phyloP scores from a whole-genome alignment of 2,888 invertebrate genomes.

The Acleris laterana region DNA sequence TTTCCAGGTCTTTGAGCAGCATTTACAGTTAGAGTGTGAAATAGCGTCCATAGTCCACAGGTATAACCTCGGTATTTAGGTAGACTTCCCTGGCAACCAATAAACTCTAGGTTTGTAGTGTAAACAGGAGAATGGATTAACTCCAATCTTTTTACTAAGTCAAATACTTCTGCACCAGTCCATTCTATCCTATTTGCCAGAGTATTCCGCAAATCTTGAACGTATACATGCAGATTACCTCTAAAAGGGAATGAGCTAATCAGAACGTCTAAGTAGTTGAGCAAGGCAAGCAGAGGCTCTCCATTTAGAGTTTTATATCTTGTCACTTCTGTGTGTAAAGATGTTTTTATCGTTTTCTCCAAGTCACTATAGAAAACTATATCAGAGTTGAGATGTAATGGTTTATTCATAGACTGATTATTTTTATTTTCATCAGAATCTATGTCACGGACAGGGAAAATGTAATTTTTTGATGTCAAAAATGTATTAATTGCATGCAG shows the following conservation, averaged over 20 bases:
- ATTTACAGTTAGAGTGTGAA: slow-evolving; percentile 95
- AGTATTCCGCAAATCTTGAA: slow-evolving; percentile 86
- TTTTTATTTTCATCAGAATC: slow-evolving; percentile 51
- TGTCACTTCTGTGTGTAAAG: slow-evolving; percentile 93
- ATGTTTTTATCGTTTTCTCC: slow-evolving; percentile 93
- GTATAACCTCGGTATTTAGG: slow-evolving; percentile 93
- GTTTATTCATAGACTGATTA: slow-evolving; percentile 41
- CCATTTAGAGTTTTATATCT: slow-evolving; percentile 87
- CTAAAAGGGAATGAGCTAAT: slow-evolving; percentile 92
- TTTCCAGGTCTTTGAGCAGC: slow-evolving; percentile 81
- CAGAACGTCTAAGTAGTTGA: slow-evolving; percentile 89
- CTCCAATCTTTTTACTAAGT: slow-evolving; percentile 83
- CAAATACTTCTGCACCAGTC: slow-evolving; percentile 85
- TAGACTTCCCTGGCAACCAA: slow-evolving; percentile 92
- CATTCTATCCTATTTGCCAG: slow-evolving; percentile 76
- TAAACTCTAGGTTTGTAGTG: slow-evolving; percentile 84
- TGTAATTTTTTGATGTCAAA: slow-evolving; percentile 75
- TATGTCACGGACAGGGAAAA: slow-evolving; percentile 60
- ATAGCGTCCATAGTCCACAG: slow-evolving; percentile 97
- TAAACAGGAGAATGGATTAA: slow-evolving; percentile 83
- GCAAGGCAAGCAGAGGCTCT: slow-evolving; percentile 89
- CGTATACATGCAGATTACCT: slow-evolving; percentile 86
- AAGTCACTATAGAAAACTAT: slow-evolving; percentile 93
- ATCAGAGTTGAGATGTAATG: slow-evolving; percentile 65
- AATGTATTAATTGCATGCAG: slow-evolving; percentile 81